Base-by-base conservation (phyloP, 2,113 vertebrate species). In the Spea bombifrons region DNA sequence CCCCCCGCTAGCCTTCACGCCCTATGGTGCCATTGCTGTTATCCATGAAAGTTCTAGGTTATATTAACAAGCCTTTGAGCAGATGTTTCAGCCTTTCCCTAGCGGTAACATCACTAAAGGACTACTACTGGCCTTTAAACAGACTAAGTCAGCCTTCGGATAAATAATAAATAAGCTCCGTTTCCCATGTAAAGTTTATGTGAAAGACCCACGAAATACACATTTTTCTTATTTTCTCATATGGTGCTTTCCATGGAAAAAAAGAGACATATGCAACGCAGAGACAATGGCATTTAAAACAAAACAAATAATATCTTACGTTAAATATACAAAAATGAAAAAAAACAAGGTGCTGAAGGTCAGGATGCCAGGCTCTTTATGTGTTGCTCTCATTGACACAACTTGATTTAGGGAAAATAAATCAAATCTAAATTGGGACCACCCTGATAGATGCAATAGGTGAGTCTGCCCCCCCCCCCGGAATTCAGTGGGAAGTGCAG, bases 291-390 rank as follows among this genome's bases (percentile, higher is more conserved):
- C 15, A 44, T 64, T 66, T 45, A 17, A 57, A 15, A 50, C 12
- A 79, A 30, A 66, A 79, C 63, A 79, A 79, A 79, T 71, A 66
- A 43, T 12, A 30, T 66, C 63, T 65, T 55, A 65, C 13, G 17
- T 47, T 66, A 72, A 66, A 73, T 57, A 79, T 73, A 79, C 59
- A 72, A 79, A 79, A 69, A 76, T 13, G 15, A 12, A 65, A 71
- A 71, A 65, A 71, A 64, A 44, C 53, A 53, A 15, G 61, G 61
- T 9, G n/a, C 3, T 30, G n/a, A 61, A 73, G 48, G n/a, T 17
- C 48, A 72, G 59, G 53, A 66, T 5, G 52, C 44, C 57, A 69
- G 8, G 50, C 16, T 9, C 7, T 65, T 47, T 48, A 30, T 30
- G 13, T 15, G 48, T 73, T 64, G 46, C 43, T 57, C 45, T 47